Percentiles rank a stretch among this genome's conserved stretches.
phyloP scores from a whole-genome alignment of 1,140 invertebrate genomes.

The Drosophila busckii region DNA sequence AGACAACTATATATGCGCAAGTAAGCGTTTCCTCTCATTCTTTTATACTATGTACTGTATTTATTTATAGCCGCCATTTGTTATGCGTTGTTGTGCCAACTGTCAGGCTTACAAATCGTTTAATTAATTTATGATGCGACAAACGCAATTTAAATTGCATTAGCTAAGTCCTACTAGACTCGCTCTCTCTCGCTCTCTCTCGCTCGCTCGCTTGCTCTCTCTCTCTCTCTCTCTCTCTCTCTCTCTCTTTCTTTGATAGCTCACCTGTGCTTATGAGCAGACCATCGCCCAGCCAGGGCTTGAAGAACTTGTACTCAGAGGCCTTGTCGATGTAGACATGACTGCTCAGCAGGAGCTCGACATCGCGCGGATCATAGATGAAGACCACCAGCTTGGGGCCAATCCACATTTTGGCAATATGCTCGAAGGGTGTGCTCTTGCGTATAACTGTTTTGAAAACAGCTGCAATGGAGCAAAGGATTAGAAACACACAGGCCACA shows the following conservation, averaged over 20 bases:
- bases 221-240: neutral
- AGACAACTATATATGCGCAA: constrained; percentile 1
- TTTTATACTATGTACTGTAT: constrained; percentile 11
- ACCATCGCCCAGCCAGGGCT: constrained; percentile 87
- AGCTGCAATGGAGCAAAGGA: constrained; percentile 79
- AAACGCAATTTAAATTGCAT: constrained; percentile 62
- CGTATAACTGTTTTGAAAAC: constrained; percentile 83
- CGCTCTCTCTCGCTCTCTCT: neutral
- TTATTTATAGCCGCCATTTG: constrained; percentile 61
- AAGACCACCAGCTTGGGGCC: constrained; percentile 86
- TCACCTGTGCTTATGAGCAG: constrained; percentile 87
- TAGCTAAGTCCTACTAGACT: constrained; percentile 17
- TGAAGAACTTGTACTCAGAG: constrained; percentile 85
- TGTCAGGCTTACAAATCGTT: constrained; percentile 60
- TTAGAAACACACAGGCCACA: neutral
- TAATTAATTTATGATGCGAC: constrained; percentile 73
- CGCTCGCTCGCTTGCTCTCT: neutral
- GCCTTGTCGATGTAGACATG: constrained; percentile 88
- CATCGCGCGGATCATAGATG: constrained; percentile 85
- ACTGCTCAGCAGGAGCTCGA: constrained; percentile 87
- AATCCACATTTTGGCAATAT: constrained; percentile 85
- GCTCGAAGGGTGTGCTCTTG: constrained; percentile 81
- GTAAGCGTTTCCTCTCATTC: neutral
- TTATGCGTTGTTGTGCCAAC: constrained; percentile 58
- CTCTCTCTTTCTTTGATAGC: too few species aligned